phyloP scores from a whole-genome alignment of 2,888 invertebrate genomes.

The Pandemis cinnamomeana region DNA sequence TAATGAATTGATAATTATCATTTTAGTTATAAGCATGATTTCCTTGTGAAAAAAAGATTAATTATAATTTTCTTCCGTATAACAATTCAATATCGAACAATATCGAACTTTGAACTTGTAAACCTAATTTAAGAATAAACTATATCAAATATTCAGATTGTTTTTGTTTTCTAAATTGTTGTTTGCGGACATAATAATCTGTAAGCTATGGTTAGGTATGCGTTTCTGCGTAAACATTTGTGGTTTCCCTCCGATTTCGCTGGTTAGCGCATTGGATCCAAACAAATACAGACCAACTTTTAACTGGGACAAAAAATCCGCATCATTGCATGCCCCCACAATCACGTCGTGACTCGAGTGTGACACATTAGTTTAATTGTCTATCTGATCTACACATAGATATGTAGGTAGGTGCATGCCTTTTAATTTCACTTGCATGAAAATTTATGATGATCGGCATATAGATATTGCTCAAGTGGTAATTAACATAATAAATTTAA shows the following conservation, averaged over 20 bases:
- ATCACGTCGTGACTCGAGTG: slow-evolving; percentile 34
- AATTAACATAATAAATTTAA: too few species aligned
- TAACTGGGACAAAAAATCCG: slow-evolving; percentile 21
- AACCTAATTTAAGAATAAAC: neutral
- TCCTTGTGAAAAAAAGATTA: too few species aligned
- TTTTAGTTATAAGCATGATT: too few species aligned
- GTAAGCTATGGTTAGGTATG: slow-evolving; percentile 5
- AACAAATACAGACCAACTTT: slow-evolving; percentile 8
- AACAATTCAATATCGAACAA: neutral
- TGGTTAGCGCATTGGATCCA: slow-evolving; percentile 10
- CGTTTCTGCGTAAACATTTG: slow-evolving; percentile 17
- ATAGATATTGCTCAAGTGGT: too few species aligned
- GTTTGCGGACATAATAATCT: neutral
- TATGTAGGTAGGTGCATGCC: too few species aligned
- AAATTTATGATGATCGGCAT: too few species aligned
- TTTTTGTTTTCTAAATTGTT: neutral
- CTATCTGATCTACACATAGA: neutral
- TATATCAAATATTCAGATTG: too few species aligned
- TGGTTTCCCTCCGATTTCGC: slow-evolving; percentile 20
- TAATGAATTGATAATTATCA: too few species aligned
- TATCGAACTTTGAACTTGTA: neutral
- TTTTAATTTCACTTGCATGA: too few species aligned
- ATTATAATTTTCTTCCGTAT: neutral
- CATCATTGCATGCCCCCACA: slow-evolving; percentile 23
- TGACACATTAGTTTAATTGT: slow-evolving; percentile 1